Evolutionary conservation across 1,140 invertebrate species (phyloP).

Genomic region (Mya arenaria): DNA sequence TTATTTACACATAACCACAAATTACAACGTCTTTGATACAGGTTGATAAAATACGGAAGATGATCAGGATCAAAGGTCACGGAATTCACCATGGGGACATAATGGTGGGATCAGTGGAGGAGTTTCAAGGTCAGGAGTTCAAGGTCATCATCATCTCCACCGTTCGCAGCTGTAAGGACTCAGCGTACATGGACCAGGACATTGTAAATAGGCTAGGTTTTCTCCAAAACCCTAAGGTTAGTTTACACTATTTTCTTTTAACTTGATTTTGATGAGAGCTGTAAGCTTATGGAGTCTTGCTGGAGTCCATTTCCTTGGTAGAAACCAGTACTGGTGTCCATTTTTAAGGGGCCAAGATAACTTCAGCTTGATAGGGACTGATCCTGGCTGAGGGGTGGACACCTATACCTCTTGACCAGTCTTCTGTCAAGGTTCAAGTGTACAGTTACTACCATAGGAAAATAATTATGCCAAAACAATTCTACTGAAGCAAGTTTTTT

Average conservation of each 20-base stretch:
- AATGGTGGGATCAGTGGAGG: conserved; percentile 94
- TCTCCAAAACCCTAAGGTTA: conserved; percentile 64
- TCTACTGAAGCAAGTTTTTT: neutral
- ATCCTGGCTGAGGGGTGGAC: too few relatives aligned
- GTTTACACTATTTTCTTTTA: too few relatives aligned
- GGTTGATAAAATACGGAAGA: conserved; percentile 86
- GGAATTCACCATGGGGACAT: conserved; percentile 63
- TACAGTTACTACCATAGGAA: neutral
- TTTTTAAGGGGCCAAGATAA: too few relatives aligned
- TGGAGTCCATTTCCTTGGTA: too few relatives aligned
- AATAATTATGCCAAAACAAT: neutral
- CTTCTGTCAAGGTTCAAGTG: neutral
- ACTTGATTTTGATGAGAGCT: too few relatives aligned
- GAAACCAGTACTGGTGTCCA: too few relatives aligned
- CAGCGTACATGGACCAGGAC: conserved; percentile 72
- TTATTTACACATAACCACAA: too few relatives aligned
- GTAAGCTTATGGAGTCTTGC: too few relatives aligned
- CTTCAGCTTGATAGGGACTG: too few relatives aligned
- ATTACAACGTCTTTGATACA: conserved; percentile 69
- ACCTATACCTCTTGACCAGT: too few relatives aligned
- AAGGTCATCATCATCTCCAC: conserved; percentile 92
- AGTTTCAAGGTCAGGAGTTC: conserved; percentile 96
- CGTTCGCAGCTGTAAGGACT: conserved; percentile 82
- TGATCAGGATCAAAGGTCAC: conserved; percentile 82
- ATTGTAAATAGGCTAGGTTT: conserved; percentile 57